A percentile compares a stretch with the other conserved stretches of the same genome.
These are phyloP conservation scores for Rhea pennata DNA, from an alignment of 2,113 vertebrate species.

Conservation along the genomic window DNA sequence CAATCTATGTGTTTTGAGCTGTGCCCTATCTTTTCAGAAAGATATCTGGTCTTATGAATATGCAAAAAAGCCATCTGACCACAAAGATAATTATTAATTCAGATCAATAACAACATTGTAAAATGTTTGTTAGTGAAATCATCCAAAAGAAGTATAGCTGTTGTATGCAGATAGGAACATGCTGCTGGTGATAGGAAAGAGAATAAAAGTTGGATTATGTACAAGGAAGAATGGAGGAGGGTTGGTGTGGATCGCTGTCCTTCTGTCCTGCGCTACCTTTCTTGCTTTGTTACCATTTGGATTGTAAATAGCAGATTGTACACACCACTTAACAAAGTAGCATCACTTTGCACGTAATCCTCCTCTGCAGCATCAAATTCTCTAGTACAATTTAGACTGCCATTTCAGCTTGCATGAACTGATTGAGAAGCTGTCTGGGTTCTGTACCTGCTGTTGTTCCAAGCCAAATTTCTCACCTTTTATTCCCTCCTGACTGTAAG, in stretches of 20 bases:
- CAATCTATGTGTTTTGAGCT: conserved; percentile 9
- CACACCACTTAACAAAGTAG: neutral
- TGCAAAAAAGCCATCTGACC: conserved; percentile 11
- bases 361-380: neutral
- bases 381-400: neutral
- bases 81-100: neutral
- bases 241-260: neutral
- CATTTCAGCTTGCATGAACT: fast-evolving
- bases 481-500: neutral
- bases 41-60: neutral
- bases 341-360: neutral
- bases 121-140: conserved; percentile 51
- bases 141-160: neutral
- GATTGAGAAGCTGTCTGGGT: neutral
- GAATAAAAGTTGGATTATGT: neutral
- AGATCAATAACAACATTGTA: neutral
- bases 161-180: neutral
- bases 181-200: neutral
- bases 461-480: neutral
- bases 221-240: neutral
- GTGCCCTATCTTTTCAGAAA: neutral
- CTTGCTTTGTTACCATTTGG: neutral
- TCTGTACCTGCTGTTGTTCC: neutral
- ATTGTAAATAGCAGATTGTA: neutral
- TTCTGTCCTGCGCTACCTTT: neutral